phyloP scores from a whole-genome alignment of 2,113 vertebrate species.

The Choloepus hoffmanni region DNA sequence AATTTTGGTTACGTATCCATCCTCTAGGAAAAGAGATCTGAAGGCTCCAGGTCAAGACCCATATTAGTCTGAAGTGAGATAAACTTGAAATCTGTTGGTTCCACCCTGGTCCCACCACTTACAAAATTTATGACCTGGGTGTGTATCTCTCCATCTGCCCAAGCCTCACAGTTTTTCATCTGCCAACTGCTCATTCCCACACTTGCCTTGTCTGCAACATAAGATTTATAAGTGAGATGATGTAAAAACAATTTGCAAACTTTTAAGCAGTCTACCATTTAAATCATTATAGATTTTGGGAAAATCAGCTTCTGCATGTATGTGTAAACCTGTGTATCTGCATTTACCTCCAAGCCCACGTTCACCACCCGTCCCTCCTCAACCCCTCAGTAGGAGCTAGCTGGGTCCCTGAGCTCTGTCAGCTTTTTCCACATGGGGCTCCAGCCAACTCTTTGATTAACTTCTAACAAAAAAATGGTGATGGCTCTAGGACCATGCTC shows the following conservation, averaged over 20 bases:
- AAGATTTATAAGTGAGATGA: background rate
- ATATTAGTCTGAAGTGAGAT: background rate
- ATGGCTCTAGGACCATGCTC: background rate
- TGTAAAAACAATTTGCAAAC: constrained; percentile 11
- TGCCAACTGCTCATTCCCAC: background rate
- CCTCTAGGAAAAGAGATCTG: background rate
- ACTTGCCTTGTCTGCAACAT: background rate
- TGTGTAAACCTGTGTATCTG: background rate
- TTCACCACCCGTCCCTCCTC: background rate
- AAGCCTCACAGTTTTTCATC: background rate
- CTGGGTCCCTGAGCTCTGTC: background rate
- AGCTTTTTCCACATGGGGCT: background rate
- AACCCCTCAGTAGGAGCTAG: background rate
- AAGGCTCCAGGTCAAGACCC: background rate
- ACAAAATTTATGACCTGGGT: background rate
- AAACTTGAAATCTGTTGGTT: background rate
- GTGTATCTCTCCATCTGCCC: background rate
- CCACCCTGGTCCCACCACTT: background rate
- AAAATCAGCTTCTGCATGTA: background rate
- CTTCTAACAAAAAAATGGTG: background rate
- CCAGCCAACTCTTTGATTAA: background rate
- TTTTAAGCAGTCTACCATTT: constrained; percentile 7
- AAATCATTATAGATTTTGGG: background rate
- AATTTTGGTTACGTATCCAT: background rate
- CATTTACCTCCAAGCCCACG: background rate